Evolutionary conservation across 2,888 invertebrate species (phyloP).

Genomic region (Trichogramma evanescens): DNA sequence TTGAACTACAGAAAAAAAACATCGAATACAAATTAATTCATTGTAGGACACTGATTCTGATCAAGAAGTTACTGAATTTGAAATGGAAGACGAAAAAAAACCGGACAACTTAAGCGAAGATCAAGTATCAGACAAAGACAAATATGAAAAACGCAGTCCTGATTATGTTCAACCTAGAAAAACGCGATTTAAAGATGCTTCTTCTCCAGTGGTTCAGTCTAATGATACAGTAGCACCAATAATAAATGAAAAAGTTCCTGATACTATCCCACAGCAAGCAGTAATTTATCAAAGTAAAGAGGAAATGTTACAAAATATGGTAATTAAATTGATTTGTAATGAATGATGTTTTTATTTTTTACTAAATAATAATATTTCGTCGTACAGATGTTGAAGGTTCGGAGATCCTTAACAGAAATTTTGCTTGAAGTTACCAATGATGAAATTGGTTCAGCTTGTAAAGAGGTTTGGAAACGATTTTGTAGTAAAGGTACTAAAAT

Average conservation of each 20-base stretch:
- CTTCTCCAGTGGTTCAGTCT: slow-evolving; percentile 32
- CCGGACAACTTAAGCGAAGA: slow-evolving; percentile 23
- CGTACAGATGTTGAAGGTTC: slow-evolving; percentile 75
- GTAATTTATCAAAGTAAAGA: slow-evolving; percentile 47
- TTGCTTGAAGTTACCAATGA: slow-evolving; percentile 88
- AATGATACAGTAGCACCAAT: not conserved
- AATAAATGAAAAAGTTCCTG: slow-evolving; percentile 35
- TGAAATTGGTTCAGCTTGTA: slow-evolving; percentile 77
- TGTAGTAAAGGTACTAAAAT: slow-evolving; percentile 65
- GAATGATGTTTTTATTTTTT: slow-evolving; percentile 1
- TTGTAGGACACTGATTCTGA: slow-evolving; percentile 48
- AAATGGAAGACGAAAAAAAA: slow-evolving; percentile 28
- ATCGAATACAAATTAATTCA: not conserved
- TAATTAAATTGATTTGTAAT: slow-evolving; percentile 39
- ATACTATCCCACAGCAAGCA: not conserved
- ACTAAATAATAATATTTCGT: not conserved
- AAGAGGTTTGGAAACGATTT: slow-evolving; percentile 76
- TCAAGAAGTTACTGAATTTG: slow-evolving; percentile 41
- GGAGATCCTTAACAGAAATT: slow-evolving; percentile 85
- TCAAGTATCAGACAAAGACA: slow-evolving; percentile 5
- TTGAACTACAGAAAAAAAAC: not conserved
- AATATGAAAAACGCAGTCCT: slow-evolving; percentile 28
- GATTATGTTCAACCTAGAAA: slow-evolving; percentile 41
- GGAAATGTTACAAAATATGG: slow-evolving; percentile 64
- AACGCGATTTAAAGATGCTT: slow-evolving; percentile 45